Evolutionary conservation across 1,140 invertebrate genomes (phyloP), one percentile per base, ranked within the genome.

Genomic region (Heliconius hewitsoni): DNA sequence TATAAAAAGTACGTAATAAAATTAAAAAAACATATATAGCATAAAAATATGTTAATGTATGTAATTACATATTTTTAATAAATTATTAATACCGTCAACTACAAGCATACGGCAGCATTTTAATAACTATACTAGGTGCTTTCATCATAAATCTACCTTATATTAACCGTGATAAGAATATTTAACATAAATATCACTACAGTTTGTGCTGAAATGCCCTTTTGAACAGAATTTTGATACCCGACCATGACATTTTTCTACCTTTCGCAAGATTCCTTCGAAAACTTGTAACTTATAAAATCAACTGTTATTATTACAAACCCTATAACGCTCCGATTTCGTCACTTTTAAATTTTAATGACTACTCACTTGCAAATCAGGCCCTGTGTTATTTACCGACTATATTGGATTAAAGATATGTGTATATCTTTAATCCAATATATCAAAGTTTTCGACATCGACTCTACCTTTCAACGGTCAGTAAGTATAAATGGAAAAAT

Each of bases 221-320:
- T 88, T 87, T 78, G 81, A 74, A 77, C 37, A 77, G 73, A 77
- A 81, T 79, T 85, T 85, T 83, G 83, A 86, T 86, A 83, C 74
- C 82, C 79, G 88, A 71, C 90, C 90, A 83, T 92, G 89, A 91
- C 89, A 89, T 90, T 88, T 88, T 83, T 83, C 77, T 77, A 76
- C 73, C 81, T 84, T 88, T 92, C 87, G 84, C 84, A 88, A 91
- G 83, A 71, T 78, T 82, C 80, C 75, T 81, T 83, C 81, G 83
- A 84, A 86, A 87, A 87, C 82, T 83, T 83, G 83, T 82, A 86
- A 89, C 86, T 88, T 84, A 87, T 76, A 87, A 89, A 89, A 86
- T 79, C 60, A 55, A 55, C 76, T 78, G 85, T 84, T 83, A 85
- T 86, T 87, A 85, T 87, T 81, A 78, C 34, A 85, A 88, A 82